Evolutionary conservation across 2,113 vertebrate species (phyloP), one percentile per base, ranked within the genome.

Genomic region (Gasterosteus nipponicus): DNA sequence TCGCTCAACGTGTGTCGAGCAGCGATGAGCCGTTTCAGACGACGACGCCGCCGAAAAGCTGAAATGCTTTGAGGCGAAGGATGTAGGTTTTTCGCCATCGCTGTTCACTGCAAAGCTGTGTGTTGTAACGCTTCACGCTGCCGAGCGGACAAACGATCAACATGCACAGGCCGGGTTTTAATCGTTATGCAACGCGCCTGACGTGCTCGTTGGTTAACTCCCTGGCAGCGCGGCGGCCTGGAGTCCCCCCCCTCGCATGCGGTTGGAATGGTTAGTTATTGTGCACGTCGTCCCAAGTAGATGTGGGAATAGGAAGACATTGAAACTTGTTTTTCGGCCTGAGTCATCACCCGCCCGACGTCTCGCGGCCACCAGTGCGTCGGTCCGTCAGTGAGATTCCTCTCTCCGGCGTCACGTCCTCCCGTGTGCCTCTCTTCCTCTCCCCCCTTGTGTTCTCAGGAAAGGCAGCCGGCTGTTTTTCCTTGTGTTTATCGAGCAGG

Each of bases 401-500:
- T 88, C 83, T 74, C 63, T 82, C 81, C 82, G 39, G 73, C 78
- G 57, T 87, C 78, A 88, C 2, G 46, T 89, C 78, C 82, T 78
- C 72, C 80, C 18, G 14, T 62, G 65, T 54, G 51, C 56, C 77
- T 42, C 82, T 46, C 49, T 10, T 19, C 78, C 83, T 77, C 33
- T 59, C 11, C 72, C 87, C 77, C 77, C 57, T 57, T 54, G 49
- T 83, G 91, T 87, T 71, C 85, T 90, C 91, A 94, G 94, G 92
- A 94, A 94, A 93, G 85, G 84, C 91, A 73, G 84, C 78, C 60
- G 87, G 90, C 89, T 92, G 92, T 92, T 87, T 26, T 90, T 91
- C 85, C 89, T 92, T 93, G 91, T 94, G 93, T 94, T 94, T 93
- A 92, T 89, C 89, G 72, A 91, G 92, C 93, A 95, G 94, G 94